Evolutionary conservation across 1,140 invertebrate genomes (phyloP).

Genomic region (Drosophila santomea): DNA sequence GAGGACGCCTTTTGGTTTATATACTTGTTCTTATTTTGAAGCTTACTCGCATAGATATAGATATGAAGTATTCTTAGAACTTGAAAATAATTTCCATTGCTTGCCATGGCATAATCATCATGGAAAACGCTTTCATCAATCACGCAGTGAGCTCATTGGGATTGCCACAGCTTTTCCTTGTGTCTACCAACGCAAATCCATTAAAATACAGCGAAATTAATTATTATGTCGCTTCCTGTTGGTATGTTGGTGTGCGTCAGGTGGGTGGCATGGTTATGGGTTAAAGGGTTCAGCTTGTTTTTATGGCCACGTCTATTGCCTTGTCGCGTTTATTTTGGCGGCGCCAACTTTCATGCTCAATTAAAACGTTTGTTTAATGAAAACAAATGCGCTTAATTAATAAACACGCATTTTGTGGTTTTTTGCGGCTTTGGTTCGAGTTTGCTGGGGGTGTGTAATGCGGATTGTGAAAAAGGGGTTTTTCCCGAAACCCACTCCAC

Average conservation of each 20-base stretch:
- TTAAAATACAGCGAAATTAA: conserved; percentile 80
- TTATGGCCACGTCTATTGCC: conserved; percentile 58
- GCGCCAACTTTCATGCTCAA: conserved; percentile 84
- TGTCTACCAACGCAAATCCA: conserved; percentile 67
- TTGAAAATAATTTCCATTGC: background rate
- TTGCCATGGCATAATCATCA: background rate
- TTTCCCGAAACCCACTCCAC: background rate
- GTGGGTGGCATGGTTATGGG: conserved; percentile 12
- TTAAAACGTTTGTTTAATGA: conserved; percentile 84
- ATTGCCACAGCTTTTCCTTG: conserved; percentile 50
- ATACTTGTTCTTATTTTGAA: too few species aligned
- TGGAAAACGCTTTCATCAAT: conserved; percentile 56
- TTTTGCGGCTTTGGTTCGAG: conserved; percentile 14
- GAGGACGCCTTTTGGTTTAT: too few species aligned
- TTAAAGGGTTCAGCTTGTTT: conserved; percentile 28
- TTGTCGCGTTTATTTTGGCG: conserved; percentile 58
- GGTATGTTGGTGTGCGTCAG: conserved; percentile 17
- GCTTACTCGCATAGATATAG: too few species aligned
- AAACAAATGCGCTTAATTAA: conserved; percentile 85
- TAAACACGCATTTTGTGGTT: conserved; percentile 84
- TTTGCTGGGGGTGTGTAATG: background rate
- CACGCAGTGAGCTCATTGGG: conserved; percentile 32
- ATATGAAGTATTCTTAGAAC: background rate
- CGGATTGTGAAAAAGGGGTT: conserved; percentile 33
- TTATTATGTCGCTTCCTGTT: conserved; percentile 58